Conservation (phyloP, 2,113 vertebrate species). For the Sylvilagus bachmani region DNA sequence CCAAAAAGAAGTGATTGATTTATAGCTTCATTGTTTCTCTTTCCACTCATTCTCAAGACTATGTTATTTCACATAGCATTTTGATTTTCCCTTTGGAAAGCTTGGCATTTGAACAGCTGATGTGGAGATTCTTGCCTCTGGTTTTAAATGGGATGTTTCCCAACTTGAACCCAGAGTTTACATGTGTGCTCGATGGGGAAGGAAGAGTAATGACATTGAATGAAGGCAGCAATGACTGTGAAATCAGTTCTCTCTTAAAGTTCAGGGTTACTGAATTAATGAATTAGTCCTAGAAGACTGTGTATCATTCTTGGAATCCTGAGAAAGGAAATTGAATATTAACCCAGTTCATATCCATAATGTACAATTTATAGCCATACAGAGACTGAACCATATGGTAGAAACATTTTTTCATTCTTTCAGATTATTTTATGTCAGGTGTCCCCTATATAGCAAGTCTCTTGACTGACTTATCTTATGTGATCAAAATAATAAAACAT, state of each 20-base stretch:
- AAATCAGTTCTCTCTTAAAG: slow-evolving; percentile 80
- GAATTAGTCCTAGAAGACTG: slow-evolving; percentile 67
- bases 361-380: slow-evolving; percentile 74
- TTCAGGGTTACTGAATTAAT: slow-evolving; percentile 61
- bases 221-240: slow-evolving; percentile 43
- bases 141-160: slow-evolving; percentile 55
- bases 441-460: background rate
- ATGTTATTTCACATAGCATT: background rate
- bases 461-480: slow-evolving; percentile 52
- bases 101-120: background rate
- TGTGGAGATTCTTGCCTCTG: background rate
- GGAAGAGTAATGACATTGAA: slow-evolving; percentile 34
- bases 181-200: slow-evolving; percentile 38
- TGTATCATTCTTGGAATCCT: slow-evolving; percentile 54
- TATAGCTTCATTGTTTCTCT: background rate
- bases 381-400: slow-evolving; percentile 49
- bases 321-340: slow-evolving; percentile 72
- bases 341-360: slow-evolving; percentile 57
- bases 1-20: background rate
- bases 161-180: background rate
- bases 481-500: slow-evolving; percentile 73
- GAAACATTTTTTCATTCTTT: slow-evolving; percentile 76
- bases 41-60: background rate
- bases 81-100: slow-evolving; percentile 37
- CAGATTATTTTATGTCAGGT: slow-evolving; percentile 70